Percentiles rank a stretch among this genome's conserved stretches.
Conservation (phyloP, 2,888 invertebrate genomes). For the Mayetiola destructor region DNA sequence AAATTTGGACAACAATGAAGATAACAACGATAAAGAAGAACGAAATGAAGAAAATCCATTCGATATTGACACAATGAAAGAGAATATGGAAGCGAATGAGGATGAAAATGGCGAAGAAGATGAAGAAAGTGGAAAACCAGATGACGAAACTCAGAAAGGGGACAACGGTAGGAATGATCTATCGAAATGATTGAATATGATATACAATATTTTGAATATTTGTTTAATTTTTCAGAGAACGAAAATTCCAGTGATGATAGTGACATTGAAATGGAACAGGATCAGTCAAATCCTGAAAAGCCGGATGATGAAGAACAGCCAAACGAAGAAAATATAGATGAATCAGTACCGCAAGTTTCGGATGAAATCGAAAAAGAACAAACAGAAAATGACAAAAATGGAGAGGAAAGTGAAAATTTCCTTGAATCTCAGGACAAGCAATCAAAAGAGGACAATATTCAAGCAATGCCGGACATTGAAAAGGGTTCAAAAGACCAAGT, state of each 20-base stretch:
- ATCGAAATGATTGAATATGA: too few species aligned
- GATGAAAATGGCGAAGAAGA: constrained; percentile 25
- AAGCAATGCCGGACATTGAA: constrained; percentile 26
- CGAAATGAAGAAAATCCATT: constrained; percentile 64
- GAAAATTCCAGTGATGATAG: constrained; percentile 25
- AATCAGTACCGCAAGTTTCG: constrained; percentile 31
- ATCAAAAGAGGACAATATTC: constrained; percentile 33
- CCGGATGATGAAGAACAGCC: constrained; percentile 30
- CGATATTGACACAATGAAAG: constrained; percentile 70
- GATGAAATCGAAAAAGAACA: constrained; percentile 37
- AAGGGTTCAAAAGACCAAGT: constrained; percentile 31
- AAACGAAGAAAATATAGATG: constrained; percentile 38
- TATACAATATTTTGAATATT: constrained; percentile 20
- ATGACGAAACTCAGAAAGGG: constrained; percentile 19
- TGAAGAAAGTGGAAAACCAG: constrained; percentile 23
- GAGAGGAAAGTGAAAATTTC: constrained; percentile 27
- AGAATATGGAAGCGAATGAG: constrained; percentile 32
- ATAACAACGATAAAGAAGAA: constrained; percentile 40
- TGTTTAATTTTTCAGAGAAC: not conserved
- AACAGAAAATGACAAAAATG: constrained; percentile 26
- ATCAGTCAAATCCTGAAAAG: constrained; percentile 31
- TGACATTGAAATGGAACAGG: constrained; percentile 24
- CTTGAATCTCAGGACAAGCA: constrained; percentile 31
- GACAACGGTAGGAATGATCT: too few species aligned
- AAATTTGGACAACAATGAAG: constrained; percentile 54